Evolutionary conservation across 2,113 vertebrate genomes (phyloP).

Genomic region (Pygoscelis antarcticus): DNA sequence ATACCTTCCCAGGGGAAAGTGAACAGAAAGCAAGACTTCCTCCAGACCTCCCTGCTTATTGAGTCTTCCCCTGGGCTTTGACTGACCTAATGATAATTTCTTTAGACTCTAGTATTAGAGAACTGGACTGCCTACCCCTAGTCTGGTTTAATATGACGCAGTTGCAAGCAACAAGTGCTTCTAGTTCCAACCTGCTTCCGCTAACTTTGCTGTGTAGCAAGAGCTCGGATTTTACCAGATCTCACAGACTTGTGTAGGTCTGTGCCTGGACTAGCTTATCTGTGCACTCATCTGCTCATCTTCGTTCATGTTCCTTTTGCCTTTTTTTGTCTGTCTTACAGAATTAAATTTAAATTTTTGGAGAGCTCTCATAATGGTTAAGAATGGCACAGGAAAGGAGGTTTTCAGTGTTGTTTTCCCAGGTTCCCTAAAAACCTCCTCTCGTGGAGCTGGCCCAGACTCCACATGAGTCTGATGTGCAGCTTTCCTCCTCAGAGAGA

Average conservation of each 20-base stretch:
- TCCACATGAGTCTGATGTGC: rapidly evolving
- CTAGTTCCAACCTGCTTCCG: not conserved
- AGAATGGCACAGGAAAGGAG: not conserved
- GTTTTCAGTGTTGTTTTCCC: not conserved
- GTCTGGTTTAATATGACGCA: not conserved
- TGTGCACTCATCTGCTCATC: not conserved
- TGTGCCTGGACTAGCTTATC: not conserved
- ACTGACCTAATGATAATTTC: not conserved
- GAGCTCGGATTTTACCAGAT: not conserved
- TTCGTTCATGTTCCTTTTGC: not conserved
- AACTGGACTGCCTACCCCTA: not conserved
- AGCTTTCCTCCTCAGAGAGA: not conserved
- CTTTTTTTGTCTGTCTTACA: not conserved
- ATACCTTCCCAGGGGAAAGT: not conserved
- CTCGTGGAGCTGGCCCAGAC: not conserved
- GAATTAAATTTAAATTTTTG: not conserved
- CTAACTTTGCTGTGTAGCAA: not conserved
- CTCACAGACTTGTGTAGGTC: not conserved
- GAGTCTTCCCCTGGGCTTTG: not conserved
- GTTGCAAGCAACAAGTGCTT: not conserved
- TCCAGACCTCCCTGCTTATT: not conserved
- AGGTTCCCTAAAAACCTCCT: not conserved
- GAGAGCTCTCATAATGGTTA: not conserved
- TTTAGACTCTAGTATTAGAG: not conserved
- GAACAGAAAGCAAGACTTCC: not conserved